Base-by-base conservation (phyloP, 2,888 invertebrate species). In the Reticulitermes lucifugus region DNA sequence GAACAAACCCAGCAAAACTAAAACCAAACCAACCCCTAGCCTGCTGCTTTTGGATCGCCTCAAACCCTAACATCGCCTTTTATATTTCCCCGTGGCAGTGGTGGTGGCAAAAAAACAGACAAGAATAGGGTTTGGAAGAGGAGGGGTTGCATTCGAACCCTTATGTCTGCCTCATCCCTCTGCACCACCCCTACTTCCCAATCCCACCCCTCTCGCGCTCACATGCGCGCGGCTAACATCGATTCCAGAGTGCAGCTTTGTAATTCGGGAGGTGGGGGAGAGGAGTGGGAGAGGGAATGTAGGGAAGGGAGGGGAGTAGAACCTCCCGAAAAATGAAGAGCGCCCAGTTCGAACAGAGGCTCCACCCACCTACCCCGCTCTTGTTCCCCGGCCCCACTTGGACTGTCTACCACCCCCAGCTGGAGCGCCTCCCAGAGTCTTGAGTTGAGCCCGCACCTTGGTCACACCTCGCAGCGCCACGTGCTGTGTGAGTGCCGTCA, bases 1-100 rank as follows among this genome's bases (percentile, higher is more conserved):
- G 83, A 83, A 86, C 86, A 83, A 86, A 86, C 86, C 86, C 86
- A 86, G 85, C 85, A 86, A 86, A 86, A 86, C 86, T 84, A 70
- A 86, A 86, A 86, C 85, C 86, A 87, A 87, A 87, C 86, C 87
- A 84, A 87, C 85, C 87, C 87, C 87, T 59, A 43, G 81, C 43
- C 81, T 35, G 81, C 70, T 82, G 86, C 87, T 86, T 85, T 86
- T 87, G 86, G 83, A 82, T 85, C 85, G 73, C 79, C 77, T 75
- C 79, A 83, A 83, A 79, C 70, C 84, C 83, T 70, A 35, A 79
- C 86, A 65, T 70, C 83, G 83, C 86, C 87, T 87, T 87, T 86
- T 87, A 87, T 87, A 87, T 86, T 86, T 86, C 85, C 86, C 70
- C 86, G 77, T 85, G 84, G 86, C 87, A 85, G 86, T 80, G 85